phyloP scores from a whole-genome alignment of 2,113 vertebrate genomes.

The Uropsilus gracilis region DNA sequence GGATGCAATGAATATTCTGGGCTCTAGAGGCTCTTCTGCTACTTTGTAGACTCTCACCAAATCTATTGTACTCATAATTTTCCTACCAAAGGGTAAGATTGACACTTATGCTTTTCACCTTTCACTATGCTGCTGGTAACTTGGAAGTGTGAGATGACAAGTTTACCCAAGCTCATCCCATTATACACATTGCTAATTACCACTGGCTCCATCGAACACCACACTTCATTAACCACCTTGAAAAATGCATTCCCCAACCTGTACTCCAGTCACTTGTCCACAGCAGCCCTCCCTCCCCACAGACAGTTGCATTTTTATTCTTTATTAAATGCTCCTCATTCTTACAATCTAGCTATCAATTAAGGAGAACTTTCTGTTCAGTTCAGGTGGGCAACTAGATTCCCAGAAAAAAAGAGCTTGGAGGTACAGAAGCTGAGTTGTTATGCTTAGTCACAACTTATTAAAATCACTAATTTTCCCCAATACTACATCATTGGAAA shows the following conservation, averaged over 20 bases:
- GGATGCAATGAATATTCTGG: background rate
- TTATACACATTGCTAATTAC: conserved; percentile 46
- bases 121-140: background rate
- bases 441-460: background rate
- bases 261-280: background rate
- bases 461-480: background rate
- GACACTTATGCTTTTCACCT: background rate
- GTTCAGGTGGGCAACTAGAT: background rate
- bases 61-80: background rate
- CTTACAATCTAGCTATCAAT: background rate
- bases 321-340: background rate
- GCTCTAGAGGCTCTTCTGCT: background rate
- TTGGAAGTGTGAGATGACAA: background rate
- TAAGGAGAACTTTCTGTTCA: background rate
- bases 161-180: background rate
- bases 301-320: background rate
- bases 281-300: background rate
- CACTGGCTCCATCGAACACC: background rate
- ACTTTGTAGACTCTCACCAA: background rate
- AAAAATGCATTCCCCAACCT: background rate
- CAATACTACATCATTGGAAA: background rate
- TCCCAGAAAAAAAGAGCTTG: background rate
- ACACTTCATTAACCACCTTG: conserved; percentile 39
- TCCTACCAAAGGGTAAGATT: background rate
- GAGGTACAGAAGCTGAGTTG: background rate